Conservation (phyloP, 2,797 vertebrate species). For the Aphelocoma californica region DNA sequence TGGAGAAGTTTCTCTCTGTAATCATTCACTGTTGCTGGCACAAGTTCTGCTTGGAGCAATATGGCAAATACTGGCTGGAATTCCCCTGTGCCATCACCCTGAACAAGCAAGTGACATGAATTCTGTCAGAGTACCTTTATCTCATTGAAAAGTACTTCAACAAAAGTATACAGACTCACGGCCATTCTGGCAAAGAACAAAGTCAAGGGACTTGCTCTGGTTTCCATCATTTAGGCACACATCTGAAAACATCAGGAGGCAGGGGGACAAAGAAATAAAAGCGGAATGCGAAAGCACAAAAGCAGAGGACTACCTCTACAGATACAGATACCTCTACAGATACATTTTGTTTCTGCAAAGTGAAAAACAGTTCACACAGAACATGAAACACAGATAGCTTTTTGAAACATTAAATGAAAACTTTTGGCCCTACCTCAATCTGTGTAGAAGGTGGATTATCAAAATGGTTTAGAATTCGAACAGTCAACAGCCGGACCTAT, state of each 20-base stretch:
- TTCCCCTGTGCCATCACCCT: conserved; percentile 80
- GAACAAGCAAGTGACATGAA: background rate
- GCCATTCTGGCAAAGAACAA: background rate
- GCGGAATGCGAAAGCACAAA: background rate
- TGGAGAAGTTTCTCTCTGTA: conserved; percentile 96
- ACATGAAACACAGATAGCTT: background rate
- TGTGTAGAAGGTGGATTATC: conserved; percentile 75
- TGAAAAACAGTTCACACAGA: background rate
- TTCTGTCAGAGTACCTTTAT: background rate
- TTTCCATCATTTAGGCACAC: background rate
- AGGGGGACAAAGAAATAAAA: background rate
- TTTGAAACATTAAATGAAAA: background rate
- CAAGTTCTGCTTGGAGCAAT: conserved; percentile 90
- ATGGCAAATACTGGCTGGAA: conserved; percentile 82
- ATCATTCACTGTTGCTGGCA: conserved; percentile 91
- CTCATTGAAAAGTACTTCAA: background rate
- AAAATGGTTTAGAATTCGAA: conserved; percentile 93
- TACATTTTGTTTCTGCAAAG: background rate
- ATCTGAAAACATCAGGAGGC: background rate
- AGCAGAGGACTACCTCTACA: background rate
- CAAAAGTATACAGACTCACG: background rate
- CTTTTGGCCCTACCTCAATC: conserved; percentile 77
- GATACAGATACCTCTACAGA: too few species aligned
- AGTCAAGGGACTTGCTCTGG: background rate
- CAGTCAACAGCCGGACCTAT: conserved; percentile 89